Percentiles rank a stretch among this genome's conserved stretches.
phyloP scores from a whole-genome alignment of 2,113 vertebrate genomes.

The Orientallactaga bullata region DNA sequence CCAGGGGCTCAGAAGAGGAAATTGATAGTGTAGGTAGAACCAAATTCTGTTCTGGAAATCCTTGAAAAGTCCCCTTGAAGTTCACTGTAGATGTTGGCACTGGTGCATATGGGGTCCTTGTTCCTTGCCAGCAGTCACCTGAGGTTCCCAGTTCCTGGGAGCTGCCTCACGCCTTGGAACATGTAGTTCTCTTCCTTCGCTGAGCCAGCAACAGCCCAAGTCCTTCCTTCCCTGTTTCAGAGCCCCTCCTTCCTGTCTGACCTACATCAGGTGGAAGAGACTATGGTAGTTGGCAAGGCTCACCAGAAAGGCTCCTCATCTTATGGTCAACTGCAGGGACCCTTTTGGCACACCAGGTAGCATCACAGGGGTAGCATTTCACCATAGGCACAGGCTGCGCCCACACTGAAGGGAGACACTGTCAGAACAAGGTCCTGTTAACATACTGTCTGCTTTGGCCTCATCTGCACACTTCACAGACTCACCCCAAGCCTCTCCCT shows the following conservation, averaged over 20 bases:
- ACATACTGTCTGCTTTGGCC: no score
- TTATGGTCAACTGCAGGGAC: neutral
- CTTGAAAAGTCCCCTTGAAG: neutral
- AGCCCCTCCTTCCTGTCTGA: neutral
- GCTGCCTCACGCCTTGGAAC: neutral
- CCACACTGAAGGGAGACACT: fast-evolving
- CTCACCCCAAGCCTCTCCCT: neutral
- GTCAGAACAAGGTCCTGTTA: no score
- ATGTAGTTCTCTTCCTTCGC: neutral
- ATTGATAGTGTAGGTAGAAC: neutral
- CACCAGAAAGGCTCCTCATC: neutral
- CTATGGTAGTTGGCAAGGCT: neutral
- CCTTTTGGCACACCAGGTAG: neutral
- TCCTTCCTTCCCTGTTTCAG: neutral
- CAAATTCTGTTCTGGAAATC: neutral
- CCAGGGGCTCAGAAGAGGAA: neutral
- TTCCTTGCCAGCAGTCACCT: neutral
- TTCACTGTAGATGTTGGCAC: neutral
- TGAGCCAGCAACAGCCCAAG: neutral
- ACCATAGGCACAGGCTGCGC: fast-evolving
- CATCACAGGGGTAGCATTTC: neutral
- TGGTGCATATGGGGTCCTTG: neutral
- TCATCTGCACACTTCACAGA: neutral
- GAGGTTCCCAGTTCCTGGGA: neutral
- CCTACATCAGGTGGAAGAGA: neutral